Conservation (phyloP, 2,888 invertebrate genomes). For the Eurytoma adleriae region DNA sequence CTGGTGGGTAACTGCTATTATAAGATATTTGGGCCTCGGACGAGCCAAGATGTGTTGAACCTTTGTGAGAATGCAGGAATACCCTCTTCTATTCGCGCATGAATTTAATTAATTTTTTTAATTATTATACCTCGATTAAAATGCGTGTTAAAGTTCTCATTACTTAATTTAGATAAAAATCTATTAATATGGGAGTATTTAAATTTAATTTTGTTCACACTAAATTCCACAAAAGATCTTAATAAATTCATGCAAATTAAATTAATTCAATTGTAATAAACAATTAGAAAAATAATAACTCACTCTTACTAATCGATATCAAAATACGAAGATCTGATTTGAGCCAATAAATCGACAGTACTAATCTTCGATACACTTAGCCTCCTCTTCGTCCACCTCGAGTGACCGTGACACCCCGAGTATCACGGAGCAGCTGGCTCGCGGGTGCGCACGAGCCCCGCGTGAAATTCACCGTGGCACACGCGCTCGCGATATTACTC, state of each 20-base stretch:
- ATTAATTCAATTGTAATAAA: no score
- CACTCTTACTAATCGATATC: no score
- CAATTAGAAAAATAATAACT: no score
- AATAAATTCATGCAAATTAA: no score
- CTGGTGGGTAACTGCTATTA: conserved; percentile 36
- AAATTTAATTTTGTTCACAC: no score
- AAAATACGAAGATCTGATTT: neutral
- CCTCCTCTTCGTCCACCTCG: neutral
- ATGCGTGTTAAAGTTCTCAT: neutral
- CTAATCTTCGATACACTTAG: neutral
- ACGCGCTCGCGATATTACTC: conserved; percentile 17
- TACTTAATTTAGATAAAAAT: no score
- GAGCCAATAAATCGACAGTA: conserved; percentile 34
- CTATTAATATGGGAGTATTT: no score
- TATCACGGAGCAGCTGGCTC: neutral
- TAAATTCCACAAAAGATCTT: no score
- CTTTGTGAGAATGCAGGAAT: neutral
- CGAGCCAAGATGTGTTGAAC: neutral
- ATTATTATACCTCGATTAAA: neutral
- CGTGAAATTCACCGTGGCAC: conserved; percentile 20
- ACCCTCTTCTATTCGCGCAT: neutral
- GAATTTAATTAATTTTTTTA: neutral
- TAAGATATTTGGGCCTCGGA: conserved; percentile 1
- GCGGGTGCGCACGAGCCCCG: conserved; percentile 14
- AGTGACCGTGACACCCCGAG: neutral